Conservation (phyloP, 2,113 vertebrate species). For the Scophthalmus maximus region DNA sequence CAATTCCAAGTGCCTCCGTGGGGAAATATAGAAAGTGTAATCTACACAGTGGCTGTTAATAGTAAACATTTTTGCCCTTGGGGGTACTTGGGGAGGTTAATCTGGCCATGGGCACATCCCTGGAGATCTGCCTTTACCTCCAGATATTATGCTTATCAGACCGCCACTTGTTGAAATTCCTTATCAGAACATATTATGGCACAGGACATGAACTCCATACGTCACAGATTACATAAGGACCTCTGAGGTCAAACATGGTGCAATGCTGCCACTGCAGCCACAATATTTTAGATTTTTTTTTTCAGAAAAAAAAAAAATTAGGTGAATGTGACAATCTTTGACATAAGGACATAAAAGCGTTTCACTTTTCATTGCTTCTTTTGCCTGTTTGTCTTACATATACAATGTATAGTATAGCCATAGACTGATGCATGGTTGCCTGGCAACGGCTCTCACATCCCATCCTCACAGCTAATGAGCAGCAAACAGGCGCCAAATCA, state of each 20-base stretch:
- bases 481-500: not conserved
- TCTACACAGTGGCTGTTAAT: too few species aligned
- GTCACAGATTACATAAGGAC: not conserved
- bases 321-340: not conserved
- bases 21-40: too few species aligned
- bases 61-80: not conserved
- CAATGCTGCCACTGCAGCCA: conserved; percentile 2
- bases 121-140: not conserved
- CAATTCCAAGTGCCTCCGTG: too few species aligned
- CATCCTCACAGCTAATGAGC: not conserved
- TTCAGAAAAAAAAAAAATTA: too few species aligned
- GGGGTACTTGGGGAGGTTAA: not conserved
- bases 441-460: conserved; percentile 14
- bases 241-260: not conserved
- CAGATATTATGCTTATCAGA: not conserved
- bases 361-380: not conserved
- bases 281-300: not conserved
- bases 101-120: not conserved
- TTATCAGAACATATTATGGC: not conserved
- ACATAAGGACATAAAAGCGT: too few species aligned
- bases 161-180: not conserved
- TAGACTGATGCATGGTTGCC: conserved; percentile 8
- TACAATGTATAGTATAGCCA: not conserved
- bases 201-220: not conserved
- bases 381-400: not conserved